These are phyloP conservation scores for Aegotheles bennettii DNA, from an alignment of 2,113 vertebrate genomes.

Conservation along the genomic window DNA sequence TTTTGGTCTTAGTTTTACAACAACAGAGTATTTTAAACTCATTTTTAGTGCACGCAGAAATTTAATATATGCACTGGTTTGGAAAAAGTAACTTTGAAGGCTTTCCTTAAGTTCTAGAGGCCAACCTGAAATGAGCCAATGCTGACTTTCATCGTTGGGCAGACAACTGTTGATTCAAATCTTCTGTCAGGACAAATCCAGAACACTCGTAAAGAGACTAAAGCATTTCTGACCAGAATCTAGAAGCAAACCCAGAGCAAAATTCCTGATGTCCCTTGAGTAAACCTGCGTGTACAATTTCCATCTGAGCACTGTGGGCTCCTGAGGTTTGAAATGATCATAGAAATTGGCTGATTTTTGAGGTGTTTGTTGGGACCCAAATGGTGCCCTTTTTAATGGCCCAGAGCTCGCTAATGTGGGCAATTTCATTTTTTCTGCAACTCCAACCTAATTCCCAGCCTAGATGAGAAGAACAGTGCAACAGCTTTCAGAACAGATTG, in stretches of 20 bases:
- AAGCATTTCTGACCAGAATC: neutral
- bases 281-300: neutral
- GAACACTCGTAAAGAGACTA: neutral
- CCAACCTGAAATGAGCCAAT: neutral
- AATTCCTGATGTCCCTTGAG: neutral
- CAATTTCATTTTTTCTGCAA: slow-evolving; percentile 8
- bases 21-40: neutral
- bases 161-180: neutral
- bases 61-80: neutral
- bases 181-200: neutral
- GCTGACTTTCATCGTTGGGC: neutral
- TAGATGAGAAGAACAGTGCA: slow-evolving; percentile 26
- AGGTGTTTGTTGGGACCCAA: neutral
- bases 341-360: neutral
- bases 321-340: neutral
- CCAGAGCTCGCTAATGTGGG: neutral
- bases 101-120: neutral
- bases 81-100: neutral
- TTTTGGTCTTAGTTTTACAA: neutral
- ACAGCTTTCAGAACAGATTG: slow-evolving; percentile 65
- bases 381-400: slow-evolving; percentile 14
- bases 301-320: neutral
- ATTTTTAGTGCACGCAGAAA: neutral
- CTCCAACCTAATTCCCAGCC: slow-evolving; percentile 25
- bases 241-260: neutral